Evolutionary conservation across 2,113 vertebrate genomes (phyloP).

Genomic region (Balaenoptera acutorostrata): DNA sequence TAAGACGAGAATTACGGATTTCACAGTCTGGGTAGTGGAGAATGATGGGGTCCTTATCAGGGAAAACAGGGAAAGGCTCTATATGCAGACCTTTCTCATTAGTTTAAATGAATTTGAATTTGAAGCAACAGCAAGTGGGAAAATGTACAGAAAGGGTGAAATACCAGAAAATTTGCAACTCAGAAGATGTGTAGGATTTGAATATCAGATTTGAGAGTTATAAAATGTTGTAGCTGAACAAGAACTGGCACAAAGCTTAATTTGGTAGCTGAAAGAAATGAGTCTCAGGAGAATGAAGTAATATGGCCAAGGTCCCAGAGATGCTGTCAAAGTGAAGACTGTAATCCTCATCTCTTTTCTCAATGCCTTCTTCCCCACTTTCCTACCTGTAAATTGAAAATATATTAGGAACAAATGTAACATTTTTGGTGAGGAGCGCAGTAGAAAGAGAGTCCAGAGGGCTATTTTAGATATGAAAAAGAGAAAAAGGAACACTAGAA

Average conservation of each 20-base stretch:
- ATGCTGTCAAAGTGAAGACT: background rate
- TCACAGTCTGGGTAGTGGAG: background rate
- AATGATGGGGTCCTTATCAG: background rate
- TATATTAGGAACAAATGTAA: background rate
- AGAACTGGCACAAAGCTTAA: background rate
- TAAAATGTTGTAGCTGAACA: background rate
- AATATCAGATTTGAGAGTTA: background rate
- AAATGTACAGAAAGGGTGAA: background rate
- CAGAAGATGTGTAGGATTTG: background rate
- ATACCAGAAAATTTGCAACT: background rate
- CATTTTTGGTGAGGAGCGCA: background rate
- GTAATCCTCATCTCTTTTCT: background rate
- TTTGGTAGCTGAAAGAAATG: background rate
- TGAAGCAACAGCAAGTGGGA: background rate
- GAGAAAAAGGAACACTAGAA: background rate
- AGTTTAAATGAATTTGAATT: constrained; percentile 14
- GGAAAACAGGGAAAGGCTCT: background rate
- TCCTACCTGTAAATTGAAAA: background rate
- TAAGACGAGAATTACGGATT: background rate
- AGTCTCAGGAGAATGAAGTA: background rate
- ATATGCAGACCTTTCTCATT: background rate
- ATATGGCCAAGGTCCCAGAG: background rate
- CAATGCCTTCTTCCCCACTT: background rate
- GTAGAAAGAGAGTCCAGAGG: background rate
- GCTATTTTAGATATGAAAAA: background rate